phyloP scores from a whole-genome alignment of 2,797 vertebrate genomes.

The Amphiprion clarkii region DNA sequence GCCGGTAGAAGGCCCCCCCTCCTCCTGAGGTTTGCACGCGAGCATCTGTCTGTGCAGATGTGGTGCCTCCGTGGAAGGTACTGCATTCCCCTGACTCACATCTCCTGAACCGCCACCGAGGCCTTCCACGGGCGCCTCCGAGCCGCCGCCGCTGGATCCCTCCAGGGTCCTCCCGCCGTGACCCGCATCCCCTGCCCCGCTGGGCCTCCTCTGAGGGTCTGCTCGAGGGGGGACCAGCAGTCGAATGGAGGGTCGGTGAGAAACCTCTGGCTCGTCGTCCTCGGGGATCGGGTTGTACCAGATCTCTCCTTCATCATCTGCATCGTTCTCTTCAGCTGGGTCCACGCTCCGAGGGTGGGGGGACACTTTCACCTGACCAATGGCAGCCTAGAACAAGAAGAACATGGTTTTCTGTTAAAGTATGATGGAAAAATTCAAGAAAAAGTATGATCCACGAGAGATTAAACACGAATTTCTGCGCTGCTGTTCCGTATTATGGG shows the following conservation, averaged over 20 bases:
- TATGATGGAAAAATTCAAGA: not conserved
- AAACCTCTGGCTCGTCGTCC: slow-evolving; percentile 86
- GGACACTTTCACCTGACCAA: slow-evolving; percentile 40
- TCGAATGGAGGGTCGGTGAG: slow-evolving; percentile 42
- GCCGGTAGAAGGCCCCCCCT: slow-evolving; percentile 76
- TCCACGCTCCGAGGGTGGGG: slow-evolving; percentile 72
- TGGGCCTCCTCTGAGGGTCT: slow-evolving; percentile 59
- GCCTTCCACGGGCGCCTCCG: slow-evolving; percentile 64
- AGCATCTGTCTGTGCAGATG: slow-evolving; percentile 85
- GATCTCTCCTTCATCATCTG: slow-evolving; percentile 97
- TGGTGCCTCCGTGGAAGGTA: slow-evolving; percentile 78
- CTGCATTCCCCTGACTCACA: slow-evolving; percentile 67
- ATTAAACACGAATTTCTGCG: not conserved
- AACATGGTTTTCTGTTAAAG: not conserved
- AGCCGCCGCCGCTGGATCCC: not conserved
- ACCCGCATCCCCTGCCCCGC: slow-evolving; percentile 60
- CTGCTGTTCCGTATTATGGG: too few relatives aligned
- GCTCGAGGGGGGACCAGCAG: slow-evolving; percentile 49
- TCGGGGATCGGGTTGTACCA: slow-evolving; percentile 99
- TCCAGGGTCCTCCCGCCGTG: slow-evolving; percentile 23
- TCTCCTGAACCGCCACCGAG: slow-evolving; percentile 60
- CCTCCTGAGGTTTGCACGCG: slow-evolving; percentile 85
- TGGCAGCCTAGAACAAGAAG: slow-evolving; percentile 42
- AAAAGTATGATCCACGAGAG: not conserved
- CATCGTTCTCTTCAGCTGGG: slow-evolving; percentile 91